phyloP scores from a whole-genome alignment of 2,888 invertebrate species.

The Tetheella fluctuosa region DNA sequence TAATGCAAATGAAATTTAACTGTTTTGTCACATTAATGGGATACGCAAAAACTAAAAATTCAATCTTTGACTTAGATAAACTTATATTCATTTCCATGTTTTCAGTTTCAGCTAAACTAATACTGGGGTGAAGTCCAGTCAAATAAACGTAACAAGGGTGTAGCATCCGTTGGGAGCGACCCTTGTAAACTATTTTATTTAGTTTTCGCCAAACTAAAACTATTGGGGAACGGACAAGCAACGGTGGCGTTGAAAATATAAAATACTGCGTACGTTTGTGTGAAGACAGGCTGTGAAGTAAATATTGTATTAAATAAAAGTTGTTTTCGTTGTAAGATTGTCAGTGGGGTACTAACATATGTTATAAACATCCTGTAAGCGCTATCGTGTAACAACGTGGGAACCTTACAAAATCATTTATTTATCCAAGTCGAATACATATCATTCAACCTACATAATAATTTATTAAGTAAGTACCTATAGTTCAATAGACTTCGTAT shows the following conservation, averaged over 20 bases:
- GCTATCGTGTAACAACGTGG: constrained; percentile 38
- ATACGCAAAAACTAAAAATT: constrained; percentile 16
- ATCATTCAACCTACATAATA: not conserved
- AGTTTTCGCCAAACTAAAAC: constrained; percentile 44
- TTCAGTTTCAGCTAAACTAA: constrained; percentile 43
- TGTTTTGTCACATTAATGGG: not conserved
- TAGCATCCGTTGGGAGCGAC: constrained; percentile 53
- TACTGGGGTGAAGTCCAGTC: constrained; percentile 42
- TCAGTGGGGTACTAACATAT: constrained; percentile 23
- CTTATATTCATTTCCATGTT: constrained; percentile 40
- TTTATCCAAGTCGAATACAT: not conserved
- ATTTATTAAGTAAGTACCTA: not conserved
- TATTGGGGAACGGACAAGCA: constrained; percentile 27
- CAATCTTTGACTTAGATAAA: constrained; percentile 19
- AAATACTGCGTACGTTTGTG: constrained; percentile 18
- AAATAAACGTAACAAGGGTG: constrained; percentile 55
- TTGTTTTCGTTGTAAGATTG: not conserved
- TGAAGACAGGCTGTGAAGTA: constrained; percentile 12
- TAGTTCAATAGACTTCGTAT: too few relatives aligned
- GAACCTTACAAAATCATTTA: constrained; percentile 22
- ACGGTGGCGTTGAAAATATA: constrained; percentile 22
- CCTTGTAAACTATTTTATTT: constrained; percentile 67
- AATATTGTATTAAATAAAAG: constrained; percentile 9
- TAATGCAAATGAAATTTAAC: too few relatives aligned
- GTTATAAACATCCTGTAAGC: constrained; percentile 45